A percentile compares a stretch with the other conserved stretches of the same genome.
Evolutionary conservation across 2,113 vertebrate genomes (phyloP).

Genomic region (Spilogale gracilis): DNA sequence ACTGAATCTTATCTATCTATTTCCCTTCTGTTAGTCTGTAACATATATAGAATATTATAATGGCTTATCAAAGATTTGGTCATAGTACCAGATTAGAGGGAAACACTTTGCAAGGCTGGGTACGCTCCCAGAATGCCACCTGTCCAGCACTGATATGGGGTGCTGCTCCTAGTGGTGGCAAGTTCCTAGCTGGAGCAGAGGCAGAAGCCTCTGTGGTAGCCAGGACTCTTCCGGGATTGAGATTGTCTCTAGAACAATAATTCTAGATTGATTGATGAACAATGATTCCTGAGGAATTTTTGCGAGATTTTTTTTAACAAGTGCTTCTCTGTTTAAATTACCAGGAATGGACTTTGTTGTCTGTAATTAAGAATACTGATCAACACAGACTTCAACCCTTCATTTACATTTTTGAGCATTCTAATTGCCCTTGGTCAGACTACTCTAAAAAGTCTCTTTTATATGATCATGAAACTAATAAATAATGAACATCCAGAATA

Average conservation of each 20-base stretch:
- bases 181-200: not conserved
- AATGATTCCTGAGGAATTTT: not conserved
- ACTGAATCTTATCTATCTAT: not conserved
- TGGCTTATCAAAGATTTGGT: not conserved
- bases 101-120: not conserved
- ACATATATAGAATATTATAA: not conserved
- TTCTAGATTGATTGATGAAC: not conserved
- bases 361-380: not conserved
- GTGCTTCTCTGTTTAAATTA: not conserved
- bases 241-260: not conserved
- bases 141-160: not conserved
- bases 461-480: not conserved
- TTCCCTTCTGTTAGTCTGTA: not conserved
- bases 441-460: no score
- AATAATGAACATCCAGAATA: not conserved
- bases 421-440: not conserved
- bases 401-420: not conserved
- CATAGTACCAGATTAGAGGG: not conserved
- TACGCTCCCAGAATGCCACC: not conserved
- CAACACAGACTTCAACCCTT: not conserved
- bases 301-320: not conserved
- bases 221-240: not conserved
- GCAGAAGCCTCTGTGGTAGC: not conserved
- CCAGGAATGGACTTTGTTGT: not conserved
- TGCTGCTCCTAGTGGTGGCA: not conserved